Evolutionary conservation across 2,797 vertebrate species (phyloP).

Genomic region (Semaprochilodus insignis): DNA sequence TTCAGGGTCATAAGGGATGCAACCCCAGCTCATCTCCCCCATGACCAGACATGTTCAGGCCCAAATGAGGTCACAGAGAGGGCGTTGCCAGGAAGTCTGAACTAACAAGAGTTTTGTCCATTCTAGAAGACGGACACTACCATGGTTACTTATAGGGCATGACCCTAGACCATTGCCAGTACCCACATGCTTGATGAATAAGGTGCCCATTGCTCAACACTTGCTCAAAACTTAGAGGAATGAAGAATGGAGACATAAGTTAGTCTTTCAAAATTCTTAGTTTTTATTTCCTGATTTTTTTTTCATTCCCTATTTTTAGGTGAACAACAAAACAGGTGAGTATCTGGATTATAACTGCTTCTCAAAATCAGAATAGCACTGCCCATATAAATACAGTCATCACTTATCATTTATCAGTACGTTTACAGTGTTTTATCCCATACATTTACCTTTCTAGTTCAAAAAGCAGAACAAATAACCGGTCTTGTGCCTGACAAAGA

Average conservation of each 20-base stretch:
- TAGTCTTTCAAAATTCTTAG: no score
- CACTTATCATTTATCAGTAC: neutral
- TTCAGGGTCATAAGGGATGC: constrained; percentile 68
- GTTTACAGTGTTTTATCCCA: neutral
- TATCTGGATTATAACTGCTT: neutral
- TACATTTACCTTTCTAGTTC: neutral
- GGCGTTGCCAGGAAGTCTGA: constrained; percentile 66
- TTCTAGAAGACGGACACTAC: constrained; percentile 70
- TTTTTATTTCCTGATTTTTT: neutral
- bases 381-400: neutral
- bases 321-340: neutral
- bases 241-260: no score
- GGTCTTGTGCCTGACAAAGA: neutral
- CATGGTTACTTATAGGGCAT: constrained; percentile 57
- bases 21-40: constrained; percentile 63
- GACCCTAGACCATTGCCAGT: constrained; percentile 56
- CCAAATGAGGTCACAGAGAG: constrained; percentile 69
- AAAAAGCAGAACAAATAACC: neutral
- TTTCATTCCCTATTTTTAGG: neutral
- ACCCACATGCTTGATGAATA: constrained; percentile 14
- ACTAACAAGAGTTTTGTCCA: constrained; percentile 72
- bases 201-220: neutral
- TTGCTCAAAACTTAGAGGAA: neutral
- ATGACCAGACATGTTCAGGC: constrained; percentile 72
- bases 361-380: constrained; percentile 9